Evolutionary conservation across 2,888 invertebrate species (phyloP).

Genomic region (Scaptomyza tumidula): DNA sequence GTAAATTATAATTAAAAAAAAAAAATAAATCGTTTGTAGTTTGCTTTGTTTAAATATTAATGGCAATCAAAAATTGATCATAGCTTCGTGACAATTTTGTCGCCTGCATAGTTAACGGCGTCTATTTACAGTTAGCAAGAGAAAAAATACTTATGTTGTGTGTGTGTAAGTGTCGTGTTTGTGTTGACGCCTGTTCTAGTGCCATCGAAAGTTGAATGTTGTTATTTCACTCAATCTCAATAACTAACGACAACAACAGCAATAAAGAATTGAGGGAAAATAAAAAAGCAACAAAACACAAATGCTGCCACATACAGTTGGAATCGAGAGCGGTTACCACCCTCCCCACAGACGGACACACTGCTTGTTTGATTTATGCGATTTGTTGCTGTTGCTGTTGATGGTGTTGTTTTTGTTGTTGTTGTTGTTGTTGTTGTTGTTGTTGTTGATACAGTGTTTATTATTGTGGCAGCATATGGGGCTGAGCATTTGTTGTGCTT

Average conservation of each 20-base stretch:
- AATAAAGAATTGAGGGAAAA: conserved; percentile 13
- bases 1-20: background rate
- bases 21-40: background rate
- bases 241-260: conserved; percentile 43
- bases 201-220: conserved; percentile 50
- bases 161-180: conserved; percentile 14
- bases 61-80: background rate
- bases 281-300: conserved; percentile 19
- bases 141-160: background rate
- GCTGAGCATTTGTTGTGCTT: conserved; percentile 32
- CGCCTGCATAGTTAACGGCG: conserved; percentile 29
- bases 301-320: conserved; percentile 70
- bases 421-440: conserved; percentile 47
- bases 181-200: conserved; percentile 51
- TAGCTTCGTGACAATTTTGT: conserved; percentile 24
- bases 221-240: conserved; percentile 56
- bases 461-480: conserved; percentile 73
- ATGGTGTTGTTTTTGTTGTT: conserved; percentile 32
- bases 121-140: conserved; percentile 2
- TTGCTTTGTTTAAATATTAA: background rate
- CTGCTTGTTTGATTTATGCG: conserved; percentile 64
- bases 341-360: background rate
- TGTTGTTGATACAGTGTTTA: conserved; percentile 62
- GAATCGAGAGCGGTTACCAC: conserved; percentile 6
- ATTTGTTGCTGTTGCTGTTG: conserved; percentile 29